Evolutionary conservation across 2,797 vertebrate genomes (phyloP), one percentile per base, ranked within the genome.

Genomic region (Pipistrellus nathusii): DNA sequence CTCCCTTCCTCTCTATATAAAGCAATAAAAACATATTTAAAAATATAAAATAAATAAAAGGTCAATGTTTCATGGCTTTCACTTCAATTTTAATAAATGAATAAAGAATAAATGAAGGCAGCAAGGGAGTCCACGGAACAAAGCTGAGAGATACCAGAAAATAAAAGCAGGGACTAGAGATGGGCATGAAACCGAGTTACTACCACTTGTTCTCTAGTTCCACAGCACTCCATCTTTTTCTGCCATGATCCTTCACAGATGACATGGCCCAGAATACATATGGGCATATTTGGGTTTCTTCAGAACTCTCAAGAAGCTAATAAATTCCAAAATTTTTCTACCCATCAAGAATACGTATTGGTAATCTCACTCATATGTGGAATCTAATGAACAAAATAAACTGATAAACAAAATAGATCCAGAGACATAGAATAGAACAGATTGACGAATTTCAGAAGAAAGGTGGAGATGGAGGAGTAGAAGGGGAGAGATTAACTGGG

Each of bases 251-350:
- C 51, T 81, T 73, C 48, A 81, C 57, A 55, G 51, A 30, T 23
- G 14, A 53, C 32, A 23, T 14, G 66, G 5, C 46, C 64, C 8
- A n/a, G 18, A 30, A 66, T 38, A 57, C 21, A 32, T 46, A 44
- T 23, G 69, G 82, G 48, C 44, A 86, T 30, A 73, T 30, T 35
- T 71, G 30, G 48, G 51, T n/a, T 57, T 89, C 41, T 81, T 73
- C 8, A 13, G 6, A 41, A 59, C 69, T 53, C 59, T 51, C 30
- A 81, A 80, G 14, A 35, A 69, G 41, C 59, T 69, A 95, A 89
- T 30, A 44, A 85, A 89, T 30, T 84, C 41, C 66, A 85, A 81
- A 48, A 81, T 92, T 81, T 81, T 62, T 59, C 81, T 41, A 51
- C 6, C 55, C 66, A 46, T 90, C 81, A 89, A 44, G 89, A 69